Conservation (phyloP, 2,113 vertebrate genomes). For the Puma concolor region DNA sequence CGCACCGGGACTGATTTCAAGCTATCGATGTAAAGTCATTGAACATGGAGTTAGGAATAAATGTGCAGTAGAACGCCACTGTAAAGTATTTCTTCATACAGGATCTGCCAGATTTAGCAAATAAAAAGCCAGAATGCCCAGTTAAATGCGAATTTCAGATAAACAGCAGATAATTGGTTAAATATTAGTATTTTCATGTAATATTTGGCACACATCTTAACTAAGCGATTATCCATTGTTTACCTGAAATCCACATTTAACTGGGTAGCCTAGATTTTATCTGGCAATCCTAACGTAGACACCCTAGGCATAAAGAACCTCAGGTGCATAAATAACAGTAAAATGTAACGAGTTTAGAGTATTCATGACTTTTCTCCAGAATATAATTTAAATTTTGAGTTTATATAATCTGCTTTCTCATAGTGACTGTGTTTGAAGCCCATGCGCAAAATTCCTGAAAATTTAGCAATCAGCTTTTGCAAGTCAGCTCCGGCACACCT, state of each 20-base stretch:
- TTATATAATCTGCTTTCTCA: slow-evolving; percentile 42
- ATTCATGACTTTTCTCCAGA: background rate
- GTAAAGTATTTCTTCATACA: background rate
- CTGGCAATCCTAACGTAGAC: background rate
- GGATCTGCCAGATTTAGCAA: background rate
- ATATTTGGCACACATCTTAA: background rate
- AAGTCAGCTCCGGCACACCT: background rate
- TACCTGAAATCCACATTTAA: slow-evolving; percentile 40
- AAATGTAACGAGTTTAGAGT: background rate
- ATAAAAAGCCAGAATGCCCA: background rate
- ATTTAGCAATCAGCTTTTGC: background rate
- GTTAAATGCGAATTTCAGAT: slow-evolving; percentile 1
- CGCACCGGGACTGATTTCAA: background rate
- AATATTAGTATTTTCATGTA: background rate
- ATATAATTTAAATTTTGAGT: slow-evolving; percentile 17
- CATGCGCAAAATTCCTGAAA: background rate
- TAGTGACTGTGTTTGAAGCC: background rate
- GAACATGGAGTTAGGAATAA: background rate
- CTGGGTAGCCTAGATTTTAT: background rate
- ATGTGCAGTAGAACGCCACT: background rate
- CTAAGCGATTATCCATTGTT: background rate
- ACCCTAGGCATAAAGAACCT: background rate
- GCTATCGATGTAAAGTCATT: background rate
- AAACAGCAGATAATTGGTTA: background rate
- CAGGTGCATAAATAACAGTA: background rate